phyloP scores from a whole-genome alignment of 2,797 vertebrate genomes.

The Trematomus bernacchii region DNA sequence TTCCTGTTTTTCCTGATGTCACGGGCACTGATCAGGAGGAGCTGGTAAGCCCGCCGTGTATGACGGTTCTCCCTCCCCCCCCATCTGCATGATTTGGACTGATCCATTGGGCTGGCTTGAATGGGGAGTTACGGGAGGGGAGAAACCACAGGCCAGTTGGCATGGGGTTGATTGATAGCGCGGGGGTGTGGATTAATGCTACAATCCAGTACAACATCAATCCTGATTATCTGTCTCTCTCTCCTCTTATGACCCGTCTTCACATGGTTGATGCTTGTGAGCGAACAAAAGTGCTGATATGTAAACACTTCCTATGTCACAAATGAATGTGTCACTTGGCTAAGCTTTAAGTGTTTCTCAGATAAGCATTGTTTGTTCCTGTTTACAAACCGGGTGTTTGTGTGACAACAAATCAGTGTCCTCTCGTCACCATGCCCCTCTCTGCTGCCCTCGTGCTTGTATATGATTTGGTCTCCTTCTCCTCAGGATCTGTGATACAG shows the following conservation, averaged over 20 bases:
- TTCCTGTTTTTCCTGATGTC: conserved; percentile 71
- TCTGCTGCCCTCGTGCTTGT: conserved; percentile 11
- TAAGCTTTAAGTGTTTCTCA: background rate
- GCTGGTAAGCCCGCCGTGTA: conserved; percentile 76
- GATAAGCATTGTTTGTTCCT: conserved; percentile 61
- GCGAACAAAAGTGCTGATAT: conserved; percentile 61
- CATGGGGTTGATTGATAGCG: conserved; percentile 64
- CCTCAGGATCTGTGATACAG: conserved; percentile 11
- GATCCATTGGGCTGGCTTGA: conserved; percentile 44
- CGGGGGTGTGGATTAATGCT: conserved; percentile 27
- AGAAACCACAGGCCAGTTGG: conserved; percentile 44
- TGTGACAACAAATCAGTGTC: conserved; percentile 40
- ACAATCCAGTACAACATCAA: conserved; percentile 26
- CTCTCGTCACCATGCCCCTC: conserved; percentile 31
- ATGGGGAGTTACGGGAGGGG: conserved; percentile 30
- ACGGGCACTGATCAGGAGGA: conserved; percentile 78
- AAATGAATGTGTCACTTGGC: background rate
- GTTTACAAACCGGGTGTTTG: conserved; percentile 29
- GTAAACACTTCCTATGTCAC: conserved; percentile 9
- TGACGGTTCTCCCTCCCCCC: conserved; percentile 19
- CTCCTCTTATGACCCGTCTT: conserved; percentile 26
- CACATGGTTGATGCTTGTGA: conserved; percentile 36
- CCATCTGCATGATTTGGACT: conserved; percentile 76
- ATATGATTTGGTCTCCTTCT: conserved; percentile 28
- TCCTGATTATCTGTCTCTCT: conserved; percentile 29